Base-by-base conservation (phyloP, 2,113 vertebrate genomes). In the Lanius ludovicianus region DNA sequence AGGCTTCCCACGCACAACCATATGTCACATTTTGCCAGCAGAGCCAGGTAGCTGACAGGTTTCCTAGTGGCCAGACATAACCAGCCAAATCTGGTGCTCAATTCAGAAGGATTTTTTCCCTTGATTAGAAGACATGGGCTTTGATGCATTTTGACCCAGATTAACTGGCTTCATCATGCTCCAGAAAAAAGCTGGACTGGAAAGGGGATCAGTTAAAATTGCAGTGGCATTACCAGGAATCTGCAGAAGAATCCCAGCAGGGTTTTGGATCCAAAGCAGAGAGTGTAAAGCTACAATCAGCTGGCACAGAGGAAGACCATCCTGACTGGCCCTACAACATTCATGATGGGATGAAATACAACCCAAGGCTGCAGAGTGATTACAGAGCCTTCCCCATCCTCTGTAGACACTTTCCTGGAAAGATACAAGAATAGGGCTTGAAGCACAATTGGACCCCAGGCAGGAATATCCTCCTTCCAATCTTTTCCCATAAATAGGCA, bases 11-110 rank as follows among this genome's bases (percentile, higher is more conserved):
- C 3, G 4, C 73, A 44, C 69, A 81, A 50, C 57, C 33, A 39
- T 44, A 68, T 57, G 69, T 21, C 44, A 6, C 9, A 12, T 59
- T 91, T 90, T 96, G 65, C 73, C 95, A 93, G 62, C 47, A 90
- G 47, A 88, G 68, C 69, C 28, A 47, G 53, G 35, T 37, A 76
- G 15, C 84, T 62, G 39, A 70, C 27, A 42, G 2, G 1, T 33
- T 74, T 91, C 78, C 84, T 39, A 68, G 49, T 11, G 27, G 59
- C 69, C 52, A 87, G n/a, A 70, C 35, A 74, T 19, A 81, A 69
- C 69, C 16, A 13, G 74, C 27, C 69, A 57, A 84, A 76, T 42
- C 55, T 55, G 50, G 27, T 71, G 76, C 56, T 67, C 78, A 78
- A 9, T 42, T 91, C 47, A 62, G 18, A 33, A 62, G 18, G 24